A percentile compares a stretch with the other conserved stretches of the same genome.
These are phyloP conservation scores for Intellagama lesueurii DNA, from an alignment of 2,797 vertebrate species.

Conservation along the genomic window DNA sequence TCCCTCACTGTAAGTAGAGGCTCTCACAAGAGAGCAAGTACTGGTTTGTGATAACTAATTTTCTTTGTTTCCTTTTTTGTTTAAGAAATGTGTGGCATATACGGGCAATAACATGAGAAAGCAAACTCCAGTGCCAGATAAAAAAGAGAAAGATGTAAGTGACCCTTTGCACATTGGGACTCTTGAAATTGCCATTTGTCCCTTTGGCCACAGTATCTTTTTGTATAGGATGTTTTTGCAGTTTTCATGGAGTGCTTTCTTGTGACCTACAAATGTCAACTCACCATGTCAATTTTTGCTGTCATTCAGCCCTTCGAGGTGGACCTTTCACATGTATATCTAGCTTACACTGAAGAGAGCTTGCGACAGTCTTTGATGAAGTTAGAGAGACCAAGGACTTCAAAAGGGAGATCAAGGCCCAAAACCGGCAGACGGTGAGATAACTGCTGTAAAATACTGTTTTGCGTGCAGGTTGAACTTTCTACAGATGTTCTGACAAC, in stretches of 20 bases:
- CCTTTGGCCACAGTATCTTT: not conserved
- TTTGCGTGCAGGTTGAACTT: slow-evolving; percentile 35
- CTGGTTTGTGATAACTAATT: rapidly evolving
- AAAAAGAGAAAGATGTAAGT: slow-evolving; percentile 99
- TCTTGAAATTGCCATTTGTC: not conserved
- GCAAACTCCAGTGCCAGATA: slow-evolving; percentile 94
- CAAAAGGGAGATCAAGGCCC: slow-evolving; percentile 92
- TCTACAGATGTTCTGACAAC: slow-evolving; percentile 33
- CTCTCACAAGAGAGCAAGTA: not conserved
- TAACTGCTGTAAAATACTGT: slow-evolving; percentile 49
- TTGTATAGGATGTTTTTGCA: not conserved
- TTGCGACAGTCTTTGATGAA: slow-evolving; percentile 96
- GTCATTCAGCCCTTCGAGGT: slow-evolving; percentile 91
- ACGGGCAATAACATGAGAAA: slow-evolving; percentile 99
- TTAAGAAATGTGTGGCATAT: slow-evolving; percentile 98
- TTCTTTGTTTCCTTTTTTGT: slow-evolving; percentile 40
- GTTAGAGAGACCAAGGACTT: slow-evolving; percentile 93
- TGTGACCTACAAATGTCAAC: not conserved
- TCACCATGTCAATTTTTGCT: slow-evolving; percentile 31
- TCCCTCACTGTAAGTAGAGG: not conserved
- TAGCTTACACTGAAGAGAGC: slow-evolving; percentile 97
- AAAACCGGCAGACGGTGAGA: slow-evolving; percentile 95
- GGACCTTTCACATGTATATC: slow-evolving; percentile 95
- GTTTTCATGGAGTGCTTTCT: not conserved
- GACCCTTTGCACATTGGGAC: not conserved